Evolutionary conservation across 2,113 vertebrate genomes (phyloP), one percentile per base, ranked within the genome.

Genomic region (Hassar affinis): DNA sequence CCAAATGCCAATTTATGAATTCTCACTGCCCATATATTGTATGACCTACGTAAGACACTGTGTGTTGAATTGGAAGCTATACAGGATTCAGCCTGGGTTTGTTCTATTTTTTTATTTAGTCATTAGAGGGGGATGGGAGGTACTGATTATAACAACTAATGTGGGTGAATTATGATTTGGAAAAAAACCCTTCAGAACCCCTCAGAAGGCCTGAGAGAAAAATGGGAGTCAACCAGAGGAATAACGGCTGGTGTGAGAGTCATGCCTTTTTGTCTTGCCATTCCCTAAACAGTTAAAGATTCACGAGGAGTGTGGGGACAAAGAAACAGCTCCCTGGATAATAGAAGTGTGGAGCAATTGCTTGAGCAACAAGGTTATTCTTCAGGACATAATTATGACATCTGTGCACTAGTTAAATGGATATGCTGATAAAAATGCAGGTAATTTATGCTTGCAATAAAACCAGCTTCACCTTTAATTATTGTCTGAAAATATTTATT

Each of bases 401-500:
- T 89, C 86, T 91, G 88, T 89, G 88, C 88, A 80, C 83, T 89
- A 88, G 88, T 89, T 91, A 89, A 89, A 89, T 88, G 72, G 86
- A 89, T 89, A 82, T 85, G 86, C 90, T 89, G 88, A 89, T 90
- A 90, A 91, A 90, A 88, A 89, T 62, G 81, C 72, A 86, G 85
- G 84, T 90, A 90, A 91, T 91, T 91, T 91, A 90, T 82, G 75
- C 84, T 71, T 35, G 74, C 84, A 85, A 89, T 90, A 91, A 91
- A 91, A 84, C 79, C 85, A 80, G 88, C 85, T 89, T 89, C 87
- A 90, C 88, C 88, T 89, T 89, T 88, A 90, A 87, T 91, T 91
- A 91, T 90, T 89, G 90, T 90, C 86, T 89, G 85, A 88, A 90
- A 89, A 89, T 90, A 89, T 91, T 91, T 91, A 91, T 89, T 88